Conservation (phyloP, 2,113 vertebrate species). For the Psophia crepitans region DNA sequence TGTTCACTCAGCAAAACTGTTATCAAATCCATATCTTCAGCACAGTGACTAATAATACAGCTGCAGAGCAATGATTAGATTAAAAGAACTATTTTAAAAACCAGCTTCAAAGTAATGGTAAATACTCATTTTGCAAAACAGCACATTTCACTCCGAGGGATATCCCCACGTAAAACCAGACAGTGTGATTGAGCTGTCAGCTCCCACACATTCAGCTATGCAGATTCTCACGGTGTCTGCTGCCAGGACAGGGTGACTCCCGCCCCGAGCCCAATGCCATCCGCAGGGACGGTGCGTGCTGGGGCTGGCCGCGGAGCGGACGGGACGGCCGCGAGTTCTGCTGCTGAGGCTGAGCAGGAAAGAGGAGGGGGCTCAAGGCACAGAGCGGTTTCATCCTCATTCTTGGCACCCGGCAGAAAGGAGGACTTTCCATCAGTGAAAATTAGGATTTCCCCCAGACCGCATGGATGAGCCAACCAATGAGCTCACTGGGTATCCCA, state of each 20-base stretch:
- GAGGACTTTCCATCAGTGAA: background rate
- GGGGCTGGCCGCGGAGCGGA: background rate
- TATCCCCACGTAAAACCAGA: background rate
- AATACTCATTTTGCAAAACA: constrained; percentile 4
- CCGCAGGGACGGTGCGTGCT: background rate
- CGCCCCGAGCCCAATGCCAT: background rate
- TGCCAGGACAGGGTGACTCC: background rate
- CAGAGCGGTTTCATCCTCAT: fast-evolving
- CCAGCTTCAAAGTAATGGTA: background rate
- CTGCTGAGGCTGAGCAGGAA: background rate
- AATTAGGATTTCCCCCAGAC: background rate
- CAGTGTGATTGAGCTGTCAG: background rate
- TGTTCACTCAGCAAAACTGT: background rate
- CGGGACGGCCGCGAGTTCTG: background rate
- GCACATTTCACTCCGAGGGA: background rate
- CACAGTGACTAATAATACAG: background rate
- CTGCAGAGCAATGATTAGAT: background rate
- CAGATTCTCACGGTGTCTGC: background rate
- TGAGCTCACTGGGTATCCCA: background rate
- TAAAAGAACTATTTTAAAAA: background rate
- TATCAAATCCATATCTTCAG: background rate
- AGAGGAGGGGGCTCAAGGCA: background rate
- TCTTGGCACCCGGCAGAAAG: background rate
- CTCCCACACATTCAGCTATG: background rate
- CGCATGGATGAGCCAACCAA: background rate